Conservation (phyloP, 2,113 vertebrate species). For the Morone saxatilis region DNA sequence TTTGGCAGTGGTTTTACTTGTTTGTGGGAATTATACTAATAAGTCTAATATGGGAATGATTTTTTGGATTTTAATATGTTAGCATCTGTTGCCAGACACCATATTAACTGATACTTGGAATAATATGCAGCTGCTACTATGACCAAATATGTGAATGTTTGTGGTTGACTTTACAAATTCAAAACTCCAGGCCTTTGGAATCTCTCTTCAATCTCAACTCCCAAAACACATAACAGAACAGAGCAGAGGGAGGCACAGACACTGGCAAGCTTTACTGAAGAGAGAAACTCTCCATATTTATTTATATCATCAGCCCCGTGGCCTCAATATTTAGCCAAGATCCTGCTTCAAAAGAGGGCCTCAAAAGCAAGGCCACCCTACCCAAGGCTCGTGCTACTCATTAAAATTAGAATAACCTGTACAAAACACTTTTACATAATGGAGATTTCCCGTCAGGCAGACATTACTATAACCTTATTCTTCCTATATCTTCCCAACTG, state of each 20-base stretch:
- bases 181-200: constrained; percentile 5
- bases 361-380: constrained; percentile 48
- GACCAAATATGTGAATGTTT: neutral
- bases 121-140: neutral
- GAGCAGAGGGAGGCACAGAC: constrained; percentile 16
- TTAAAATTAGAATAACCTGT: constrained; percentile 53
- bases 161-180: constrained; percentile 14
- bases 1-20: neutral
- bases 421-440: constrained; percentile 29
- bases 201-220: constrained; percentile 38
- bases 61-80: neutral
- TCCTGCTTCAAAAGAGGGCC: constrained; percentile 49
- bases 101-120: neutral
- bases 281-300: constrained; percentile 51
- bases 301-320: constrained; percentile 56
- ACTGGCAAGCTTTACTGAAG: constrained; percentile 45
- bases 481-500: neutral
- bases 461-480: constrained; percentile 12
- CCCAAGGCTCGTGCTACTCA: constrained; percentile 9
- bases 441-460: neutral
- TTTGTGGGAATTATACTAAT: neutral
- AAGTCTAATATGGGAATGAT: neutral
- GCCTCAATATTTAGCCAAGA: constrained; percentile 70
- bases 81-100: neutral
- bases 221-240: neutral